Evolutionary conservation across 2,113 vertebrate genomes (phyloP), one percentile per base, ranked within the genome.

Genomic region (Planiliza haematocheilus): DNA sequence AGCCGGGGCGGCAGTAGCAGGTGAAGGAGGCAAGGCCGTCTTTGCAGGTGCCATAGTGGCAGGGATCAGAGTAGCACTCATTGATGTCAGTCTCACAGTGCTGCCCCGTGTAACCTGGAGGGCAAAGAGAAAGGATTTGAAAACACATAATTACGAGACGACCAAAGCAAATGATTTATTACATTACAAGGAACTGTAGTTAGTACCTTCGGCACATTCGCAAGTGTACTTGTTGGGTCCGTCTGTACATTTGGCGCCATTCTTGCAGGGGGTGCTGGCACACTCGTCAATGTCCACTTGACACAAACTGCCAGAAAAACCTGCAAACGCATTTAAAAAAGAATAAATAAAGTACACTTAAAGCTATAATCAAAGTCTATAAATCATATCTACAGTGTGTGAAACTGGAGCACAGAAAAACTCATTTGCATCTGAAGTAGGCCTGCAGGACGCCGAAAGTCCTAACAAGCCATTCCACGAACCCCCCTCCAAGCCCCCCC

Each of bases 241-340:
- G 0, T 99, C 97, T 2, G 96, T 91, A 4, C 98, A 99, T 83
- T 95, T 97, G 64, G 96, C 98, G 0, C 96, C 97, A 0, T 99
- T 98, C 87, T 94, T 95, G 86, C 98, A 99, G 1, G 97, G 97
- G 0, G 97, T 99, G 85, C 97, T 98, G 30, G 97, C 96, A 0
- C 97, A 99, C 79, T 99, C 97, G 0, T 99, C 97, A 34, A 97
- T 94, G 8, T 99, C 97, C 0, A 96, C 93, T 90, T 98, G 98
- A 84, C 98, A 99, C 41, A 97, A 88, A 84, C 84, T 94, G 17
- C 97, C 98, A 0, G 94, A 96, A 91, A 98, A 99, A 64, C 97
- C 97, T 99, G 86, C 16, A 62, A 16, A 49, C 52, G 46, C 38
- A 57, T 8, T 41, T 37, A 9, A 77, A 65, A 46, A 70, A 7